These are phyloP conservation scores for Prorops nasuta DNA, from an alignment of 1,140 invertebrate genomes.

Conservation along the genomic window DNA sequence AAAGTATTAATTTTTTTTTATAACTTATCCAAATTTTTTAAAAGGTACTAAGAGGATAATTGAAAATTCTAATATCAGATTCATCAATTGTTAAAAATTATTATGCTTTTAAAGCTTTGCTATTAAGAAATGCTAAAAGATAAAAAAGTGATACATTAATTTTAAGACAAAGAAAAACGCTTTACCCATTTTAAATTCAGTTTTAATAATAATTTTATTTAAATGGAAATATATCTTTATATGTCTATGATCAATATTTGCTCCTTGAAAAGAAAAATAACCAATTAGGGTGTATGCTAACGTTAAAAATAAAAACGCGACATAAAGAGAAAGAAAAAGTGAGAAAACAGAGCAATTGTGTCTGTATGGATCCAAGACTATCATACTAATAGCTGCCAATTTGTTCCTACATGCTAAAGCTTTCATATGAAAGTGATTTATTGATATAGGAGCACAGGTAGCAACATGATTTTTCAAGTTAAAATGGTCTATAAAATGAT, in stretches of 20 bases:
- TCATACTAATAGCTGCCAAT: slow-evolving; percentile 35
- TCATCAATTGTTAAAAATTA: no score
- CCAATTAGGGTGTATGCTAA: slow-evolving; percentile 25
- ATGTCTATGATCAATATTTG: slow-evolving; percentile 25
- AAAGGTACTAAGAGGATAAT: no score
- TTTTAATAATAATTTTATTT: slow-evolving; percentile 30
- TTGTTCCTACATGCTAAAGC: slow-evolving; percentile 37
- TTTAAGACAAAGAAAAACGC: background rate
- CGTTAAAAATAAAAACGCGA: slow-evolving; percentile 28
- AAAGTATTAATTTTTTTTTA: no score
- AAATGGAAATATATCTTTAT: slow-evolving; percentile 27
- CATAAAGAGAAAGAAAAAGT: slow-evolving; percentile 28
- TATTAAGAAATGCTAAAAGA: no score
- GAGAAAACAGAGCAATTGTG: slow-evolving; percentile 32
- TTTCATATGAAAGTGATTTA: slow-evolving; percentile 20
- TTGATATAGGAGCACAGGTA: slow-evolving; percentile 26
- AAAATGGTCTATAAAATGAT: slow-evolving; percentile 29
- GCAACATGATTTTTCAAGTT: slow-evolving; percentile 25
- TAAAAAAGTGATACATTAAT: slow-evolving; percentile 12
- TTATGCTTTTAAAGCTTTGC: no score
- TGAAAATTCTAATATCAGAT: no score
- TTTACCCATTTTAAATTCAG: slow-evolving; percentile 25
- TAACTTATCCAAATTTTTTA: no score
- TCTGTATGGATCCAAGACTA: slow-evolving; percentile 29
- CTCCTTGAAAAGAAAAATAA: slow-evolving; percentile 22